Percentiles rank a stretch among this genome's conserved stretches.
Evolutionary conservation across 2,113 vertebrate species (phyloP).

Genomic region (Pogonocichla stellata): DNA sequence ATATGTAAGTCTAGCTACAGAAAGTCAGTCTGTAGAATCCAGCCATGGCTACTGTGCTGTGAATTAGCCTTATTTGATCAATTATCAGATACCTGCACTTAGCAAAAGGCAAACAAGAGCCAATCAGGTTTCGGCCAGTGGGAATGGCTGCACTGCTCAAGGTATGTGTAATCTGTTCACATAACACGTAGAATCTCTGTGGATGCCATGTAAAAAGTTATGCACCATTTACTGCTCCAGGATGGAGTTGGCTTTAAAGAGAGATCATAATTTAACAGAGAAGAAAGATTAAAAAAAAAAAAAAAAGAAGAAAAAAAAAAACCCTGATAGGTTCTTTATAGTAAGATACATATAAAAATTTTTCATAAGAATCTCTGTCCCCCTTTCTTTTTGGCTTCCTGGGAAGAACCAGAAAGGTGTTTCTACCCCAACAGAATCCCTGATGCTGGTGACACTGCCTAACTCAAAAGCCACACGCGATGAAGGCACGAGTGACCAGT

Average conservation of each 20-base stretch:
- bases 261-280: slow-evolving; percentile 66
- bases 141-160: slow-evolving; percentile 46
- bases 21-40: slow-evolving; percentile 69
- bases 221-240: slow-evolving; percentile 61
- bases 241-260: slow-evolving; percentile 71
- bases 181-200: neutral
- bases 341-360: slow-evolving; percentile 74
- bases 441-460: slow-evolving; percentile 71
- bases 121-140: slow-evolving; percentile 56
- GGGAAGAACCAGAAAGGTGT: slow-evolving; percentile 63
- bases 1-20: slow-evolving; percentile 69
- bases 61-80: slow-evolving; percentile 73
- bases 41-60: slow-evolving; percentile 69
- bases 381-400: slow-evolving; percentile 68
- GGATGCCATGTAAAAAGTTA: slow-evolving; percentile 65
- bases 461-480: slow-evolving; percentile 70
- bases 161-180: slow-evolving; percentile 31
- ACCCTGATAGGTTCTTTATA: slow-evolving; percentile 68
- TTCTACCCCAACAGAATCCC: slow-evolving; percentile 66
- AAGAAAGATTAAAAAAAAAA: neutral
- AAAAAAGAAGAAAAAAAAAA: neutral
- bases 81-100: slow-evolving; percentile 71
- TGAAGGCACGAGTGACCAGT: slow-evolving; percentile 71
- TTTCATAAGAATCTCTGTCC: slow-evolving; percentile 72
- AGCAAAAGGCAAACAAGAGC: slow-evolving; percentile 75